Base-by-base conservation (phyloP, 2,888 invertebrate species). In the Drosophila buzzatii region DNA sequence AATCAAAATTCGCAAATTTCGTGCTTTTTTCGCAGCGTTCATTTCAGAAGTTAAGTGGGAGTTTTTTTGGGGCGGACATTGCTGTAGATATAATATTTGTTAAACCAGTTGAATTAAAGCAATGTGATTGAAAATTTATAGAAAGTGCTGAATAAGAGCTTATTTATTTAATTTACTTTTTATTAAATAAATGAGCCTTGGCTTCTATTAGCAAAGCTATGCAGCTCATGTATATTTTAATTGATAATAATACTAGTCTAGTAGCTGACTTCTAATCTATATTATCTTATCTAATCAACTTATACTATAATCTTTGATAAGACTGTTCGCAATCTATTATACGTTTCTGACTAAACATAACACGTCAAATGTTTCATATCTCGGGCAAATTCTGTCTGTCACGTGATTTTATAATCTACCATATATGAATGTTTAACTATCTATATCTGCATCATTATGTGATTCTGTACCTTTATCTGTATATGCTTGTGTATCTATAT, bases 1-100 rank as follows among this genome's bases (percentile, higher is more conserved):
- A 85, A 85, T 85, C 90, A 87, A 85, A 89, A 87, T 70, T 85
- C 82, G 88, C 56, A 56, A 44, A 41, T 23, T 23, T 23, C 66
- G 23, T 53, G 37, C 60, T 44, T 10, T 33, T 47, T 37, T 49
- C 16, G 3, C 41, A 47, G 31, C 39, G 16, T 31, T 61, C 23
- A 59, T 45, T 70, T 62, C 20, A 60, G 31, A 57, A 59, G 42
- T 60, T 53, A 55, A 61, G 53, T 33, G 31, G 20, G 20, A 9
- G 23, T 52, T 41, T 31, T 31, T 56, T 42, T 31, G 18, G 31
- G 23, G 10, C 14, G 2, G 6, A 31, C 37, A 27, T 2, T 49
- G 14, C 10, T 31, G 5, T 16, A n/a, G n/a, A 14, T 49, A 45
- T 45, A 9, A 2, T 20, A 12, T 10, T 42, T 18, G 7, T 8